Base-by-base conservation (phyloP, 2,113 vertebrate genomes). In the Nerophis lumbriciformis region DNA sequence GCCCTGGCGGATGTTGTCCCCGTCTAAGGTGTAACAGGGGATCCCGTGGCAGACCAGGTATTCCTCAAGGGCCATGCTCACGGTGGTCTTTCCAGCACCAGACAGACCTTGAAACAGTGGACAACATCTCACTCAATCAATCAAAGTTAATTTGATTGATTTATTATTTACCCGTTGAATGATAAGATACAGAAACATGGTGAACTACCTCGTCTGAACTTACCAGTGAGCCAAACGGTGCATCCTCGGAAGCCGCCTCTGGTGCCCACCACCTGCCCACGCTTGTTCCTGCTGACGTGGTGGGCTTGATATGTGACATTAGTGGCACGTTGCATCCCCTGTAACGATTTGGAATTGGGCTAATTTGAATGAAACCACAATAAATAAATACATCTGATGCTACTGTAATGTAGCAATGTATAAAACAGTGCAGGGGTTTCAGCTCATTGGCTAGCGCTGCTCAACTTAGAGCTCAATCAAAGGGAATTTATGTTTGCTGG, bases 231-330 rank as follows among this genome's bases (percentile, higher is more conserved):
- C 97, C 97, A 99, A 28, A 99, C 95, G 0, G 97, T 98, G 75
- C 97, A 99, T 38, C 97, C 97, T 48, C 97, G 92, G 85, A 98
- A 99, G 6, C 97, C 97, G 64, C 95, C 93, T 90, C 95, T 92
- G 52, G 95, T 98, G 49, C 97, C 97, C 16, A 99, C 93, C 53
- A 98, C 96, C 67, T 99, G 97, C 1, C 97, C 96, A 37, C 97
- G 93, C 84, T 99, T 99, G 87, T 95, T 98, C 73, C 97, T 87
- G 86, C 95, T 98, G 63, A 99, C 97, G 49, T 99, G 97, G 75
- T 98, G 96, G 44, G 97, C 96, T 84, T 99, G 97, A 78, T 98
- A 99, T 51, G 96, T 98, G 70, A 99, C 97, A 38, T 99, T 99
- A 14, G 97, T 99, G 15, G 97, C 94, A 75, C 96, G 91, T 75